Evolutionary conservation across 2,113 vertebrate genomes (phyloP).

Genomic region (Phodopus roborovskii): DNA sequence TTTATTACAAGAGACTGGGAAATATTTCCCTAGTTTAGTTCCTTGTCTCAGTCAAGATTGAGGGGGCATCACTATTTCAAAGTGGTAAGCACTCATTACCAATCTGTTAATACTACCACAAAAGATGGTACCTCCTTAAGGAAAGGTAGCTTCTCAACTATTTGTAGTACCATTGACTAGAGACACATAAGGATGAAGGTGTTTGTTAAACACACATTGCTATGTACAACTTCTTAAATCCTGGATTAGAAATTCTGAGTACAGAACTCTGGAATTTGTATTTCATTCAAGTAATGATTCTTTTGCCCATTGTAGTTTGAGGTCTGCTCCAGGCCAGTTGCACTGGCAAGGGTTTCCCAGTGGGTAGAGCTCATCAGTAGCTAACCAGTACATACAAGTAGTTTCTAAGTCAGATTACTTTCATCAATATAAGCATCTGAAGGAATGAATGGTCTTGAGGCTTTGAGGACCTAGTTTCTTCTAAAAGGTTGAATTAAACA

Average conservation of each 20-base stretch:
- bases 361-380: background rate
- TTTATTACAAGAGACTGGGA: background rate
- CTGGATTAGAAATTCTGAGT: slow-evolving; percentile 37
- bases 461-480: slow-evolving; percentile 28
- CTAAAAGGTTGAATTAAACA: slow-evolving; percentile 50
- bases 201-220: slow-evolving; percentile 24
- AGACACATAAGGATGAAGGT: background rate
- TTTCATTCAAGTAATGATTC: slow-evolving; percentile 36
- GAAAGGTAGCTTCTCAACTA: slow-evolving; percentile 11
- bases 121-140: slow-evolving; percentile 19
- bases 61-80: background rate
- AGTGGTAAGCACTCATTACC: background rate
- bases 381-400: background rate
- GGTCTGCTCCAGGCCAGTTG: background rate
- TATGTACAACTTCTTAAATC: background rate
- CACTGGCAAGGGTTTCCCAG: background rate
- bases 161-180: background rate
- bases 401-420: slow-evolving; percentile 33
- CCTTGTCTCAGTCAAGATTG: background rate
- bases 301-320: background rate
- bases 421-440: slow-evolving; percentile 17
- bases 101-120: background rate
- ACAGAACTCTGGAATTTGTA: slow-evolving; percentile 12
- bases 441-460: slow-evolving; percentile 57
- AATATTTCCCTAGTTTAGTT: background rate